Evolutionary conservation across 1,140 invertebrate species (phyloP), one percentile per base, ranked within the genome.

Genomic region (Drosophila navojoa): DNA sequence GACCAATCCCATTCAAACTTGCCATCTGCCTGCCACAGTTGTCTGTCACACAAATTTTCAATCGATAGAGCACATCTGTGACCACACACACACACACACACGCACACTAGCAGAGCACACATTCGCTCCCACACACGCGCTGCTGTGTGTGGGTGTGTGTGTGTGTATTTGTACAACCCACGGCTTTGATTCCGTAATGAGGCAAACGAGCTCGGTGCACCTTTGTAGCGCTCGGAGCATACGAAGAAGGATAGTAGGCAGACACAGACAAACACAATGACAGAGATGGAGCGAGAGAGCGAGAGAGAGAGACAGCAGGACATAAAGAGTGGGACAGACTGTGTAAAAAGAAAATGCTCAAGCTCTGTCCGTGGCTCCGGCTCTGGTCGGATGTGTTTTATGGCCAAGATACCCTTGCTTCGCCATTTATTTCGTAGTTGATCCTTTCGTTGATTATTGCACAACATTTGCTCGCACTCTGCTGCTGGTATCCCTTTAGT

Each of bases 381-480:
- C 60, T 62, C 58, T 75, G 66, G 77, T 67, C 72, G 73, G 73
- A 84, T 89, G 79, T 80, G 77, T 80, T 89, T 89, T 89, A 84
- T 67, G 84, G 70, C 67, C 74, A 57, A 72, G 77, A 84, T 89
- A 77, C 73, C 84, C 79, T 77, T 89, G 84, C 80, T 89, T 89
- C 74, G 74, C 84, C 80, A 89, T 89, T 89, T 89, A 84, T 79
- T 89, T 76, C 70, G 77, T 75, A 84, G 79, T 80, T 89, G 82
- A 89, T 89, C 84, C 84, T 72, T 89, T 84, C 84, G 73, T 89
- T 89, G 84, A 89, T 89, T 89, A 89, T 89, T 89, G 79, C 79
- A 63, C 72, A 81, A 74, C 82, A 87, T 87, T 81, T 71, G 69
- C 64, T 71, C 72, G 53, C 69, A 47, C 54, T 63, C 63, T 54